Percentiles rank a stretch among this genome's conserved stretches.
Evolutionary conservation across 2,113 vertebrate species (phyloP).

Genomic region (Peromyscus polionotus): DNA sequence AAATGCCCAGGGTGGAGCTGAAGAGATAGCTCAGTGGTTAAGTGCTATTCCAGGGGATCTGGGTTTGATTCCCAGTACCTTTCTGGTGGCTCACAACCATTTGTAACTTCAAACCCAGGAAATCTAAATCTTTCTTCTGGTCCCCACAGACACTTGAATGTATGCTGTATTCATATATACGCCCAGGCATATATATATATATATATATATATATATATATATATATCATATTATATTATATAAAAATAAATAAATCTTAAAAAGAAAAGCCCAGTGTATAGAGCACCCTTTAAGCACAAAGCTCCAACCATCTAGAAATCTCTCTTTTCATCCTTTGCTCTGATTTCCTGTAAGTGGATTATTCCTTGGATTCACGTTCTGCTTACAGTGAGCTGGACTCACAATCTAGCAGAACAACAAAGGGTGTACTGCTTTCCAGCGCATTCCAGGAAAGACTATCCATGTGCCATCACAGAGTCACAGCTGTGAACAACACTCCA

Average conservation of each 20-base stretch:
- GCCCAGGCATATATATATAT: not conserved
- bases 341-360: not conserved
- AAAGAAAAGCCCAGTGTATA: not conserved
- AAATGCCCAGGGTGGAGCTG: no score
- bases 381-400: not conserved
- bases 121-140: not conserved
- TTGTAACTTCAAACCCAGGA: not conserved
- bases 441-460: not conserved
- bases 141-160: not conserved
- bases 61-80: no score
- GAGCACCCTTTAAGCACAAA: not conserved
- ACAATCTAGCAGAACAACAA: not conserved
- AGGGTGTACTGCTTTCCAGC: not conserved
- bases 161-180: not conserved
- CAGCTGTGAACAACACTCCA: not conserved
- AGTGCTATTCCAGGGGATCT: not conserved
- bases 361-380: not conserved
- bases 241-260: not conserved
- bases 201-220: no score
- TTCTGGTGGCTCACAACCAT: no score
- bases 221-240: no score
- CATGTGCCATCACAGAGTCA: not conserved
- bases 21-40: not conserved
- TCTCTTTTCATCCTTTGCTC: not conserved
- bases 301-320: not conserved